Base-by-base conservation (phyloP, 2,888 invertebrate genomes). In the Saturnia japonica region DNA sequence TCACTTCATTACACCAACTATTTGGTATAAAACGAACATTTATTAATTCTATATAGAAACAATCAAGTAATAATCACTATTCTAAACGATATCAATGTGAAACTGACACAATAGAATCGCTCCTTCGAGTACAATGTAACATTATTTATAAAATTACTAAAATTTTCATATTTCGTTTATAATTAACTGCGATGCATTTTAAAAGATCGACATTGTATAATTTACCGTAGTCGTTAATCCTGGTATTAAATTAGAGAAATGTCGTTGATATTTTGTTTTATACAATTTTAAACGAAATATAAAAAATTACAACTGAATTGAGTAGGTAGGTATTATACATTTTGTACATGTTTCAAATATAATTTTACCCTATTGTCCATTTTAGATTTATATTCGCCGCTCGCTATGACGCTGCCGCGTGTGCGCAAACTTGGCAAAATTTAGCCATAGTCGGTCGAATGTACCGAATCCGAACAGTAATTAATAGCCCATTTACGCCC, bases 11-110 rank as follows among this genome's bases (percentile, higher is more conserved):
- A 82, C 80, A 78, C 81, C 79, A 84, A 84, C 82, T 87, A 86
- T 87, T 87, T 87, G 86, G 86, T 86, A 83, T 81, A 76, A 78
- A 81, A 78, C 66, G 60, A 60, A 57, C 54, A 70, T 67, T 66
- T 75, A 78, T 80, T 78, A 78, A 78, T 75, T 80, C 80, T 80
- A 78, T 77, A 75, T 78, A 82, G 77, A 81, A 82, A 83, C 77
- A 76, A 80, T 81, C 67, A 45, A 54, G 22, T 78, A 73, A 76
- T 77, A 79, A 76, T 80, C 80, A 78, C 78, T 72, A 78, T 78
- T 78, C 79, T 78, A 78, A 71, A 82, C 77, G 76, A 82, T 81
- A 74, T 77, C 73, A 74, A 78, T 76, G 60, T 40, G 40, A 60
- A 60, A 60, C 4, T 60, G 8, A 60, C 25, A 28, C 57, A 16